Percentiles rank a stretch among this genome's conserved stretches.
Evolutionary conservation across 2,797 vertebrate species (phyloP).

Genomic region (Diceros bicornis): DNA sequence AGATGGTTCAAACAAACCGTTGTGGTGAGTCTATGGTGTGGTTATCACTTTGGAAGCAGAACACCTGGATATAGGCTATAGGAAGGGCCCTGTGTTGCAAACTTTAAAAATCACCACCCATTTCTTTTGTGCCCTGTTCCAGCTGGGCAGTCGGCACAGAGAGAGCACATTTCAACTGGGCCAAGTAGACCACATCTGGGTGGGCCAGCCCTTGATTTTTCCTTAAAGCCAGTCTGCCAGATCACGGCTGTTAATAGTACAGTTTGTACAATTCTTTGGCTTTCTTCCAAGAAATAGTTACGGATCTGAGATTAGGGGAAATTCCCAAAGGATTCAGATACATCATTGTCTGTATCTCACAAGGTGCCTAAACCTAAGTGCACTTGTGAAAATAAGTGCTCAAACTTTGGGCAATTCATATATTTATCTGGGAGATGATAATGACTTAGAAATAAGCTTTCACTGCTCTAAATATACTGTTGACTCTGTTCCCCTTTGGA

Average conservation of each 20-base stretch:
- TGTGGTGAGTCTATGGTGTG: background rate
- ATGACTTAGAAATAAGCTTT: background rate
- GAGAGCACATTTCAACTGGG: background rate
- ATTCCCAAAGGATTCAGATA: background rate
- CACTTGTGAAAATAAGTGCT: background rate
- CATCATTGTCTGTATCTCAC: background rate
- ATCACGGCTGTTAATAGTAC: background rate
- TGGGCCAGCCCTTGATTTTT: background rate
- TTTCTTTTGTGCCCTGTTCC: background rate
- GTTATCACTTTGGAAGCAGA: background rate
- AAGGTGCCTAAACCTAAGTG: background rate
- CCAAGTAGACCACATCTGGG: background rate
- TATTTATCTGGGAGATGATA: background rate
- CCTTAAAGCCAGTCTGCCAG: background rate
- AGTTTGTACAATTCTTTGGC: conserved; percentile 6
- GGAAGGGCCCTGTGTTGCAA: background rate
- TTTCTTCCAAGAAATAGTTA: conserved; percentile 43
- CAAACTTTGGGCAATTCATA: background rate
- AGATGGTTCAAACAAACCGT: background rate
- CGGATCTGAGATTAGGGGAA: background rate
- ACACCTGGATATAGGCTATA: background rate
- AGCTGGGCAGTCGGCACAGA: background rate
- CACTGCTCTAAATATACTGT: background rate
- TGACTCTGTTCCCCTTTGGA: background rate
- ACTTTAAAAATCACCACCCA: background rate